phyloP scores from a whole-genome alignment of 2,113 vertebrate genomes.

The Aptenodytes patagonicus region DNA sequence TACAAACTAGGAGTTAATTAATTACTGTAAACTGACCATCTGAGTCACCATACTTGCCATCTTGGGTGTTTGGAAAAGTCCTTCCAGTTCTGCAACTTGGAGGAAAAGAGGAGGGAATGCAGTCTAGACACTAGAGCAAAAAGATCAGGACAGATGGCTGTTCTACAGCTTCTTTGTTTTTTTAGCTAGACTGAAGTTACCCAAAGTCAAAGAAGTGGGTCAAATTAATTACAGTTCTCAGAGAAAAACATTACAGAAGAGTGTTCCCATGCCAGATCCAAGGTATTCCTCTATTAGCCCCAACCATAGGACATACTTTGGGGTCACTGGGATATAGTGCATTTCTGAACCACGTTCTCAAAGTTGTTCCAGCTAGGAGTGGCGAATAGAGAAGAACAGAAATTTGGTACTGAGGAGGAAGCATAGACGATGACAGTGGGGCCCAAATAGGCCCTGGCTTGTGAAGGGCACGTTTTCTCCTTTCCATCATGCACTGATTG shows the following conservation, averaged over 20 bases:
- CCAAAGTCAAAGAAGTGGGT: background rate
- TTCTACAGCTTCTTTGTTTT: background rate
- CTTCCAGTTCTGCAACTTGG: background rate
- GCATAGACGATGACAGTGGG: background rate
- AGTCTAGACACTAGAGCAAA: background rate
- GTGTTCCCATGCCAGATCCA: background rate
- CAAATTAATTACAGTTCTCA: background rate
- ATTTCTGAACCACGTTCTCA: background rate
- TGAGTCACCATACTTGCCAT: background rate
- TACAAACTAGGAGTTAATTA: background rate
- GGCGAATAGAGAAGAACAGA: background rate
- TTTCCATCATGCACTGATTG: background rate
- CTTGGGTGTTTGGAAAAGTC: background rate
- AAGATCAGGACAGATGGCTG: background rate
- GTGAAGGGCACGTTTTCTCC: fast-evolving
- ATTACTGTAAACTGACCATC: background rate
- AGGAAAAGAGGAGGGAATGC: background rate
- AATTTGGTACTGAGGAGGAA: background rate
- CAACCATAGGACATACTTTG: background rate
- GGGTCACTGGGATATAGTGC: background rate
- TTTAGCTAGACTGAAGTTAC: background rate
- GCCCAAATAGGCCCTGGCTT: background rate
- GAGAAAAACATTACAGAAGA: background rate
- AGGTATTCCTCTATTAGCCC: background rate
- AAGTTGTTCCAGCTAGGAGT: background rate